These are phyloP conservation scores for Prionailurus bengalensis DNA, from an alignment of 2,113 vertebrate species.

Conservation along the genomic window DNA sequence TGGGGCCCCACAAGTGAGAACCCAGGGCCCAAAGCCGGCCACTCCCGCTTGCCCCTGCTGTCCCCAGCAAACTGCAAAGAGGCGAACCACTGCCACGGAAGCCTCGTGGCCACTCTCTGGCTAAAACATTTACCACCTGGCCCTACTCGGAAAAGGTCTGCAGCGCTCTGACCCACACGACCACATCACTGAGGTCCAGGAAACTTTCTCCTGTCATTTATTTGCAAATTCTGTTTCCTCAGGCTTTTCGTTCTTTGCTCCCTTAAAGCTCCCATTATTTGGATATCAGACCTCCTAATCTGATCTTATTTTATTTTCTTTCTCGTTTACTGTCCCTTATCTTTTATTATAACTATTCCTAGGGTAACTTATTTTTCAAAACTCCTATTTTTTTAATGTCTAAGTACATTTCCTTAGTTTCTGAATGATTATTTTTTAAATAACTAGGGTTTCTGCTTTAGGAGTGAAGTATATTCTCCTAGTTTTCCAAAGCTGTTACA, in stretches of 20 bases:
- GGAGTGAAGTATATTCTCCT: background rate
- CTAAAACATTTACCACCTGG: background rate
- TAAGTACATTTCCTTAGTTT: background rate
- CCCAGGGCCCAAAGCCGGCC: background rate
- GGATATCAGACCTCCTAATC: background rate
- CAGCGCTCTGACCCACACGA: background rate
- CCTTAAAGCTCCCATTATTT: background rate
- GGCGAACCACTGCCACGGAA: background rate
- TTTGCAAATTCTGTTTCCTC: background rate
- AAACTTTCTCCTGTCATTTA: background rate
- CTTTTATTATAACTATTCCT: constrained; percentile 7
- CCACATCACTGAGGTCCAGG: background rate
- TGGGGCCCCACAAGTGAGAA: background rate
- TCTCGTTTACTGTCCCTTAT: background rate
- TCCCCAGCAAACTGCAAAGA: background rate
- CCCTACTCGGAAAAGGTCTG: background rate
- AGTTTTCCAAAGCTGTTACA: background rate
- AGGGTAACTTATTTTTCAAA: background rate
- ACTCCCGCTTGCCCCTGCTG: background rate
- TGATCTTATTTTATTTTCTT: background rate
- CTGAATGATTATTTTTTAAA: background rate
- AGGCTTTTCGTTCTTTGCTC: background rate
- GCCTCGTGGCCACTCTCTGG: background rate
- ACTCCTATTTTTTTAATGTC: background rate
- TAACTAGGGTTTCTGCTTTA: background rate